A percentile compares a stretch with the other conserved stretches of the same genome.
Conservation (phyloP, 2,797 vertebrate genomes). For the Chrysocyon brachyurus region DNA sequence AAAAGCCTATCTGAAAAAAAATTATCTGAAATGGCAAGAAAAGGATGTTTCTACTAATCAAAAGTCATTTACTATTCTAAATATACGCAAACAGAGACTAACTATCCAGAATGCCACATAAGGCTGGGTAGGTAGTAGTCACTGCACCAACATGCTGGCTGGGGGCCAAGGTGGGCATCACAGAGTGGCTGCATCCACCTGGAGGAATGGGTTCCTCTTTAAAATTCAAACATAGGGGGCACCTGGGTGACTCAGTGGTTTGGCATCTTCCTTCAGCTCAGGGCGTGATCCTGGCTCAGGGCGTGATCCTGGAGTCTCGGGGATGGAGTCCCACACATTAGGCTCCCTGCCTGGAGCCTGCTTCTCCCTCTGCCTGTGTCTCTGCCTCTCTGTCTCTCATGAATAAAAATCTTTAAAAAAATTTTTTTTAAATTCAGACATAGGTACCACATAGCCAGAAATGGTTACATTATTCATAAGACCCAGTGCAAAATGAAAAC, state of each 20-base stretch:
- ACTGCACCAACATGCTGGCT: background rate
- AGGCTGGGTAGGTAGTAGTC: background rate
- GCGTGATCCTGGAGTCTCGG: no score
- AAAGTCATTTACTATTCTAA: background rate
- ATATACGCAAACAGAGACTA: background rate
- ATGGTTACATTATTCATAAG: background rate
- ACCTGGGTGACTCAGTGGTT: no score
- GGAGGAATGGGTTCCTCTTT: background rate
- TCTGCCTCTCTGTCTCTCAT: no score
- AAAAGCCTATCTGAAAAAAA: background rate
- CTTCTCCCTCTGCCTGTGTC: no score
- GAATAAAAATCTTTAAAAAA: no score
- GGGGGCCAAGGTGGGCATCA: background rate
- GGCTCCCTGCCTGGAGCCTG: no score
- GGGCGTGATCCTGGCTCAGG: no score
- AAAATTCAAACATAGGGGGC: background rate
- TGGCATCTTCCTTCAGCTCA: no score
- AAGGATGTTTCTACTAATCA: background rate
- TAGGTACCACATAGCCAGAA: background rate
- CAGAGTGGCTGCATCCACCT: no score
- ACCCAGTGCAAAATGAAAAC: background rate
- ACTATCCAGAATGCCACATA: background rate
- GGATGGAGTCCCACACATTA: no score
- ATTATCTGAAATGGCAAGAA: slow-evolving; percentile 31
- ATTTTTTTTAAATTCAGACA: background rate